phyloP scores from a whole-genome alignment of 2,888 invertebrate genomes.

The Chymomyza fuscimana region DNA sequence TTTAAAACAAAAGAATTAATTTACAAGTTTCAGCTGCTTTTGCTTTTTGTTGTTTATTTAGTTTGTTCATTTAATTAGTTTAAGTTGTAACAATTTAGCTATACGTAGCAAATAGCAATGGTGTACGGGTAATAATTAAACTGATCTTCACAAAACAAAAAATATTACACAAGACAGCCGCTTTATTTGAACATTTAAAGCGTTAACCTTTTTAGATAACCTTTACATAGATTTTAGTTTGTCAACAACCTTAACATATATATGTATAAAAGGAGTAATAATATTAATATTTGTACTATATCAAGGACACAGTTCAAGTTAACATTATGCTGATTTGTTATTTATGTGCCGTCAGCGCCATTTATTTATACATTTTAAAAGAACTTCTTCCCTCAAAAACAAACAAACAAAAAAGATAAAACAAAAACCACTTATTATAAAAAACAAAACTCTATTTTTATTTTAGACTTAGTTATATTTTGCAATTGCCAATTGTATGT shows the following conservation, averaged over 20 bases:
- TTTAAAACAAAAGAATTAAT: not conserved
- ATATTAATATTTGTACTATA: conserved; percentile 37
- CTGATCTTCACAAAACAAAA: not conserved
- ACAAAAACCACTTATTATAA: not conserved
- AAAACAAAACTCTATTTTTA: not conserved
- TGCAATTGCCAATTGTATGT: conserved; percentile 15
- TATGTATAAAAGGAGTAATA: conserved; percentile 11
- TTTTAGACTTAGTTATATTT: conserved; percentile 13
- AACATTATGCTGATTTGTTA: conserved; percentile 73
- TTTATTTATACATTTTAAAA: conserved; percentile 21
- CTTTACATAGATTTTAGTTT: not conserved
- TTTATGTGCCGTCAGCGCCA: conserved; percentile 25
- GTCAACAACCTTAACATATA: conserved; percentile 16
- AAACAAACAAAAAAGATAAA: not conserved
- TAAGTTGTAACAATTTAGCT: conserved; percentile 3
- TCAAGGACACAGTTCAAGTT: conserved; percentile 76
- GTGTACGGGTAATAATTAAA: conserved; percentile 26
- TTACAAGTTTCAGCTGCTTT: not conserved
- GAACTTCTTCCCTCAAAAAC: conserved; percentile 9
- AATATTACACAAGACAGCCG: not conserved
- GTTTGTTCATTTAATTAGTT: conserved; percentile 27
- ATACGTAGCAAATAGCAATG: conserved; percentile 19
- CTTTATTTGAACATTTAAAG: not conserved
- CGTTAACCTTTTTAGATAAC: conserved; percentile 10
- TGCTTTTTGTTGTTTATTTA: conserved; percentile 19